Evolutionary conservation across 2,888 invertebrate genomes (phyloP), one percentile per base, ranked within the genome.

Genomic region (Electrophaes corylata): DNA sequence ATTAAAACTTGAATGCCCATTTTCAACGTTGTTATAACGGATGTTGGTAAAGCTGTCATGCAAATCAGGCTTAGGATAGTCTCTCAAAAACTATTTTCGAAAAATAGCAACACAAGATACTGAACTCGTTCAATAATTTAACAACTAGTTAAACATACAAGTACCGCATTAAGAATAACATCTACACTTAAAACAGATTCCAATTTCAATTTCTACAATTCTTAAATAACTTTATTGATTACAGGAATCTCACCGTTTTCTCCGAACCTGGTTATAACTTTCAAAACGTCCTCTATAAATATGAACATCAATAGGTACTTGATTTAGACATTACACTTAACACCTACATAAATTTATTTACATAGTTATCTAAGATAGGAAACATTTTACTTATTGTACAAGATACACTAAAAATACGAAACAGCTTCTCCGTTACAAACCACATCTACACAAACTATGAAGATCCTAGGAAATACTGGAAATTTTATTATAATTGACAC

Each of bases 241-340:
- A 90, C 86, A 91, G 91, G 91, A 91, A 91, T 88, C 90, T 86
- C 84, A 91, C 91, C 91, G 91, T 86, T 78, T 84, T 79, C 74
- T 74, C 69, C 72, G 71, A 78, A 75, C 75, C 79, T 83, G 81
- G 81, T 79, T 77, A 69, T 53, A 60, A 63, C 68, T 62, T 51
- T 60, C 62, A 67, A 73, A 71, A 73, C 73, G 73, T 74, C 54
- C 46, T 65, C 75, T 85, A 86, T 84, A 84, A 83, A 86, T 86
- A 88, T 88, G 87, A 91, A 91, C 91, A 91, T 88, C 87, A 80
- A 88, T 86, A 90, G 86, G 86, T 88, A 84, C 86, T 87, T 84
- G 77, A 86, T 89, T 86, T 88, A 89, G 81, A 89, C 79, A 79
- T 67, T 73, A 65, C 62, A 57, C 57, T 65, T 74, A 84, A 86